phyloP scores from a whole-genome alignment of 2,113 vertebrate species.

The Zosterops borbonicus region DNA sequence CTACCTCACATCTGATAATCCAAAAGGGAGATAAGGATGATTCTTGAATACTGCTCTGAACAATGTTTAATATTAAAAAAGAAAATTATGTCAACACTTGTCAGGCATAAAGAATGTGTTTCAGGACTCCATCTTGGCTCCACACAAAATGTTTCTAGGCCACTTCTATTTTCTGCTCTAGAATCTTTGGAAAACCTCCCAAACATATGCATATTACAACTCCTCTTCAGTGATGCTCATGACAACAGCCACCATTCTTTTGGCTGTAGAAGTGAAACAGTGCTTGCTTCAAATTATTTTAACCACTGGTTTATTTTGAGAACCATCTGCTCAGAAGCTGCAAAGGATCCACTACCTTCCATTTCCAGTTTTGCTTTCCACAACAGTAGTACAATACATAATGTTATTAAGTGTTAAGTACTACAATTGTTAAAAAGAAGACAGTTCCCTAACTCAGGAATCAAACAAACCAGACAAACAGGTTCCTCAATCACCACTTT shows the following conservation, averaged over 20 bases:
- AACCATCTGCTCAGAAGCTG: background rate
- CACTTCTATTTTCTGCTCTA: background rate
- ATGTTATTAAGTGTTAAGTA: background rate
- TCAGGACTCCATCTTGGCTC: background rate
- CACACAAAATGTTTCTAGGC: background rate
- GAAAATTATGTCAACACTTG: background rate
- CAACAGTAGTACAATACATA: background rate
- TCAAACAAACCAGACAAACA: background rate
- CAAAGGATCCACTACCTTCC: background rate
- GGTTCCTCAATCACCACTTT: background rate
- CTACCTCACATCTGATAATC: background rate
- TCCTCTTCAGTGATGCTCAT: background rate
- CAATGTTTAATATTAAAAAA: background rate
- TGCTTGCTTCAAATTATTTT: background rate
- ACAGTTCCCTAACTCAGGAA: background rate
- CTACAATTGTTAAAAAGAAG: background rate
- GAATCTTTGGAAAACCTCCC: background rate
- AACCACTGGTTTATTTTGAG: background rate
- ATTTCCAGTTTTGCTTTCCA: background rate
- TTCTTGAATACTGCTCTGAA: background rate
- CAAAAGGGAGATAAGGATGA: background rate
- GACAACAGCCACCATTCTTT: background rate
- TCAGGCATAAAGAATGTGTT: background rate
- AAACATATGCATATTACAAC: background rate
- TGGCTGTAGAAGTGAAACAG: background rate